phyloP scores from a whole-genome alignment of 2,888 invertebrate genomes.

The Ferrisia virgata region DNA sequence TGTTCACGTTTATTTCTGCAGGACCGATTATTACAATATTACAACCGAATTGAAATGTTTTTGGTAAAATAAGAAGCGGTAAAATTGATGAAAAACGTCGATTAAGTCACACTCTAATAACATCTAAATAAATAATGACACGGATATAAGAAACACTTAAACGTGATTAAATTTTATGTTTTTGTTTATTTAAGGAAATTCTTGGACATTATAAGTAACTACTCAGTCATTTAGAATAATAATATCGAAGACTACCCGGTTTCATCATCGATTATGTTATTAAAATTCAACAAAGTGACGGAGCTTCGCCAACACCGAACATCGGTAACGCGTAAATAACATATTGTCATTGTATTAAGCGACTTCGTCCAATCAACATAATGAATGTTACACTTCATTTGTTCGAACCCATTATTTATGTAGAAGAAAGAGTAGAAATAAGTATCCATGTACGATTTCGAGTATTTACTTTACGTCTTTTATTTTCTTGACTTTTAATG shows the following conservation, averaged over 20 bases:
- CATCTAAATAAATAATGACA: slow-evolving; percentile 39
- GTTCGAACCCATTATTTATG: slow-evolving; percentile 30
- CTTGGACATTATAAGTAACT: slow-evolving; percentile 34
- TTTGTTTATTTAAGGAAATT: slow-evolving; percentile 46
- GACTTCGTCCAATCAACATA: slow-evolving; percentile 44
- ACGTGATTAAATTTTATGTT: slow-evolving; percentile 44
- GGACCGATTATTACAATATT: background rate
- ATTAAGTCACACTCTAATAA: slow-evolving; percentile 33
- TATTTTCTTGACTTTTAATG: slow-evolving; percentile 20
- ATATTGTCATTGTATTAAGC: slow-evolving; percentile 44
- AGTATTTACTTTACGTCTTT: slow-evolving; percentile 30
- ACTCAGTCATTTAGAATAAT: slow-evolving; percentile 37
- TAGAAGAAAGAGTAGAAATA: slow-evolving; percentile 22
- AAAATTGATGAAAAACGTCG: slow-evolving; percentile 31
- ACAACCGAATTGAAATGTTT: background rate
- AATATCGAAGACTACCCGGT: slow-evolving; percentile 7
- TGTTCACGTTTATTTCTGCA: background rate
- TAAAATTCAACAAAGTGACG: slow-evolving; percentile 36
- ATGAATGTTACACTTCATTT: slow-evolving; percentile 46
- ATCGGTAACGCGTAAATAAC: slow-evolving; percentile 42
- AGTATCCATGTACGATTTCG: slow-evolving; percentile 27
- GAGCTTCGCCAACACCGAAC: background rate
- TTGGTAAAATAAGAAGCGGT: background rate
- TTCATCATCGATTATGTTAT: slow-evolving; percentile 40
- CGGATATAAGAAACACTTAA: slow-evolving; percentile 42